Evolutionary conservation across 2,888 invertebrate species (phyloP).

Genomic region (Parelbella ahira): DNA sequence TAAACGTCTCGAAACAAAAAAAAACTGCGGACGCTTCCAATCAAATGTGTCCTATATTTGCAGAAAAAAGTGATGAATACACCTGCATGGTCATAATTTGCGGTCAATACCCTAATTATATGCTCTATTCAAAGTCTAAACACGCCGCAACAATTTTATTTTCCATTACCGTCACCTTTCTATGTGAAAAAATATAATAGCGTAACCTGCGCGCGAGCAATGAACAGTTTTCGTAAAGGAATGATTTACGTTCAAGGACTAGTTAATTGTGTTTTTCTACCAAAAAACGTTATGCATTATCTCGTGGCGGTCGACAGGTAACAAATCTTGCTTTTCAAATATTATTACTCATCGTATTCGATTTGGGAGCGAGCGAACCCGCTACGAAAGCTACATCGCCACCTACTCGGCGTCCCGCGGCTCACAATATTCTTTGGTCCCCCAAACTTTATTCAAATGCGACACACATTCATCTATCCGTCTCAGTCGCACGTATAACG

Average conservation of each 20-base stretch:
- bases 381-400: conserved; percentile 80
- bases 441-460: conserved; percentile 79
- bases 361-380: conserved; percentile 70
- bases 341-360: conserved; percentile 80
- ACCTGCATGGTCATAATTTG: conserved; percentile 29
- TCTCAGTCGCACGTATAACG: conserved; percentile 56
- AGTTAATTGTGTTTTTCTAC: conserved; percentile 78
- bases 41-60: conserved; percentile 21
- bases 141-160: conserved; percentile 44
- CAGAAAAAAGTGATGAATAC: conserved; percentile 19
- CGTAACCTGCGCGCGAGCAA: conserved; percentile 65
- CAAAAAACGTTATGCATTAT: conserved; percentile 72
- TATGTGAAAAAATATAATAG: conserved; percentile 63
- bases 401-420: conserved; percentile 79
- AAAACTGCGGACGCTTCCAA: conserved; percentile 17
- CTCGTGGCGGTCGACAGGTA: conserved; percentile 75
- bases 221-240: conserved; percentile 51
- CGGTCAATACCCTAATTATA: conserved; percentile 54
- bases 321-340: conserved; percentile 80
- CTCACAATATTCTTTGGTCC: conserved; percentile 68
- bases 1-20: conserved; percentile 13
- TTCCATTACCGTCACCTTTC: conserved; percentile 47
- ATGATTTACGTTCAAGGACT: conserved; percentile 68
- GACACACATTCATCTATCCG: conserved; percentile 67
- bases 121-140: conserved; percentile 45